These are phyloP conservation scores for Ditula angustiorana DNA, from an alignment of 2,888 invertebrate genomes.

Conservation along the genomic window DNA sequence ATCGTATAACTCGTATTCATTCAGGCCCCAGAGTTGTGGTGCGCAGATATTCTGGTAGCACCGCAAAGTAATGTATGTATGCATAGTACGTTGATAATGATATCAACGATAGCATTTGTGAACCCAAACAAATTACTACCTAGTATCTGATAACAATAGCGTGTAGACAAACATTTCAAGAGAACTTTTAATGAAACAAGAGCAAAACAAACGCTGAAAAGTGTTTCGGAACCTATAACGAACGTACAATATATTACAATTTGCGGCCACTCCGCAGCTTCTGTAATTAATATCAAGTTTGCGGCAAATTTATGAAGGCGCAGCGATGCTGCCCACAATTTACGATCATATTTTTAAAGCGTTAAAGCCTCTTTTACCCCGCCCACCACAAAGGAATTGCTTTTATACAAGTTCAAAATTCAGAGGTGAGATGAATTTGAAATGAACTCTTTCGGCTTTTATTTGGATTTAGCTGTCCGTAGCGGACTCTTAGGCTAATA, in stretches of 20 bases:
- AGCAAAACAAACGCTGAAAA: constrained; percentile 31
- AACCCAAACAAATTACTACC: not conserved
- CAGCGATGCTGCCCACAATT: constrained; percentile 45
- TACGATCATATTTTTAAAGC: constrained; percentile 50
- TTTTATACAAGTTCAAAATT: constrained; percentile 49
- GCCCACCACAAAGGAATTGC: constrained; percentile 41
- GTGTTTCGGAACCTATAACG: constrained; percentile 48
- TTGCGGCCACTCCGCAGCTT: constrained; percentile 65
- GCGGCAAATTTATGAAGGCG: constrained; percentile 67
- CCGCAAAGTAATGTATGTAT: too few species aligned
- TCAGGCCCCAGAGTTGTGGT: too few species aligned
- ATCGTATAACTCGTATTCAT: too few species aligned
- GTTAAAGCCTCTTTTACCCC: constrained; percentile 37
- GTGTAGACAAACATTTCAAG: constrained; percentile 16
- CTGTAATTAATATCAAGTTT: constrained; percentile 81
- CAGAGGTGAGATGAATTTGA: constrained; percentile 54
- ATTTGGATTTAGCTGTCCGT: constrained; percentile 21
- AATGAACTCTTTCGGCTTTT: constrained; percentile 45
- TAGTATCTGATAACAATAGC: constrained; percentile 11
- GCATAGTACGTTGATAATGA: too few species aligned
- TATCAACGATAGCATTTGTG: not conserved
- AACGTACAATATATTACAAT: constrained; percentile 67
- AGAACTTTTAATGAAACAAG: constrained; percentile 36
- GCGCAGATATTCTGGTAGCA: too few species aligned
- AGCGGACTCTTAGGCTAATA: constrained; percentile 16